Percentiles rank a stretch among this genome's conserved stretches.
Conservation (phyloP, 2,888 invertebrate genomes). For the Sphaerophoria taeniata region DNA sequence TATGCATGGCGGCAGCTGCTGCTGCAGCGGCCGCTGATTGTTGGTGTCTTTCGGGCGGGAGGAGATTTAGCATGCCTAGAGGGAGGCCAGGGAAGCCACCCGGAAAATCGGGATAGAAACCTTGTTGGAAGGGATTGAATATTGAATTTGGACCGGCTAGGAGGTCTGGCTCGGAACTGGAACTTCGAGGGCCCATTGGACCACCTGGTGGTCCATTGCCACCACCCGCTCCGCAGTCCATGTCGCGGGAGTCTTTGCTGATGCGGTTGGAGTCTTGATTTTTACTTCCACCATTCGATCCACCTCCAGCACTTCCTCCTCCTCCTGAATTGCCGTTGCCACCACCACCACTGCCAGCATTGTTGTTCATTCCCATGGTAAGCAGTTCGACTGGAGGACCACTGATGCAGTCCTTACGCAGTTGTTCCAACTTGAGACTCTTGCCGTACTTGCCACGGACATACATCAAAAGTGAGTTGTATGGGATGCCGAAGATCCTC, state of each 20-base stretch:
- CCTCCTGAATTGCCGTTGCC: constrained; percentile 22
- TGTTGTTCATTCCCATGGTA: constrained; percentile 85
- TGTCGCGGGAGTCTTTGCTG: constrained; percentile 78
- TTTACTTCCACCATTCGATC: constrained; percentile 71
- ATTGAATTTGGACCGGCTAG: constrained; percentile 86
- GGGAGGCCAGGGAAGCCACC: constrained; percentile 91
- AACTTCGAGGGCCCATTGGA: constrained; percentile 84
- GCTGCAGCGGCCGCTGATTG: constrained; percentile 82
- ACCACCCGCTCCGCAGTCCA: constrained; percentile 76
- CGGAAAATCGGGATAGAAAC: constrained; percentile 93
- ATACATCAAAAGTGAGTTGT: constrained; percentile 95
- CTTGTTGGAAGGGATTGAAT: constrained; percentile 90
- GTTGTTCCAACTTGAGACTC: constrained; percentile 93
- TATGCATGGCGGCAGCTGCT: constrained; percentile 84
- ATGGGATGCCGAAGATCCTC: constrained; percentile 95
- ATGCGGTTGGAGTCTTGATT: constrained; percentile 78
- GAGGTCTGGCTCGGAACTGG: constrained; percentile 88
- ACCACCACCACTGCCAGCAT: constrained; percentile 33
- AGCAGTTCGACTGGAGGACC: constrained; percentile 89
- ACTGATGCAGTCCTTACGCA: constrained; percentile 94
- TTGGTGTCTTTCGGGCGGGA: constrained; percentile 89
- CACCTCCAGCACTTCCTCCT: constrained; percentile 63
- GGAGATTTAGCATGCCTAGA: constrained; percentile 91
- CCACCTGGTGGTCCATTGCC: constrained; percentile 73
- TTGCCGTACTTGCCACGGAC: constrained; percentile 97